A percentile compares a stretch with the other conserved stretches of the same genome.
These are phyloP conservation scores for Neria commutata DNA, from an alignment of 2,888 invertebrate species.

Conservation along the genomic window DNA sequence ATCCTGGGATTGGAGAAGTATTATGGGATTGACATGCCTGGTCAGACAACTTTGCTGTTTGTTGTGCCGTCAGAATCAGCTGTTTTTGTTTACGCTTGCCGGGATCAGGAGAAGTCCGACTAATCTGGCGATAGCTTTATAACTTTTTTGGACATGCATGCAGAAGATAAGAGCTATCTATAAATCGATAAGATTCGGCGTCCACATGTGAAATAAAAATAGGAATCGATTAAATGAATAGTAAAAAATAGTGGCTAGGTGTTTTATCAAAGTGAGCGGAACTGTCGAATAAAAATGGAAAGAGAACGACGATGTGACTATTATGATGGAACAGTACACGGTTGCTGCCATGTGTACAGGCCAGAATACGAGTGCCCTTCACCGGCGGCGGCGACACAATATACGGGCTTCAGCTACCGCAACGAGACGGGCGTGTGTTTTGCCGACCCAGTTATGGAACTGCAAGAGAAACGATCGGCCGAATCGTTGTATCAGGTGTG, in stretches of 20 bases:
- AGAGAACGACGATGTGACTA: not conserved
- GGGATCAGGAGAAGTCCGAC: too few relatives aligned
- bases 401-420: not conserved
- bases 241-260: not conserved
- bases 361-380: constrained; percentile 20
- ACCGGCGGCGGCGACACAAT: not conserved
- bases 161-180: too few relatives aligned
- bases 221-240: too few relatives aligned
- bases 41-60: too few relatives aligned
- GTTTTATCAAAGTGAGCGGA: too few relatives aligned
- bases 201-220: too few relatives aligned
- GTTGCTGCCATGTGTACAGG: constrained; percentile 19
- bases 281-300: not conserved
- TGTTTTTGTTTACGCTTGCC: constrained; percentile 24
- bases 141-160: too few relatives aligned
- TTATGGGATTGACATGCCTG: too few relatives aligned
- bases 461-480: constrained; percentile 34
- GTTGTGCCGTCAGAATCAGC: constrained; percentile 20
- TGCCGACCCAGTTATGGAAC: constrained; percentile 20
- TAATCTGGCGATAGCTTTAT: too few relatives aligned
- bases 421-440: not conserved
- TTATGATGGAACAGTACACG: not conserved
- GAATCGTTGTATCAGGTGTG: constrained; percentile 33
- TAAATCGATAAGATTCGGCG: too few relatives aligned
- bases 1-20: too few relatives aligned